Percentiles rank a stretch among this genome's conserved stretches.
Evolutionary conservation across 2,113 vertebrate species (phyloP).

Genomic region (Meleagris gallopavo): DNA sequence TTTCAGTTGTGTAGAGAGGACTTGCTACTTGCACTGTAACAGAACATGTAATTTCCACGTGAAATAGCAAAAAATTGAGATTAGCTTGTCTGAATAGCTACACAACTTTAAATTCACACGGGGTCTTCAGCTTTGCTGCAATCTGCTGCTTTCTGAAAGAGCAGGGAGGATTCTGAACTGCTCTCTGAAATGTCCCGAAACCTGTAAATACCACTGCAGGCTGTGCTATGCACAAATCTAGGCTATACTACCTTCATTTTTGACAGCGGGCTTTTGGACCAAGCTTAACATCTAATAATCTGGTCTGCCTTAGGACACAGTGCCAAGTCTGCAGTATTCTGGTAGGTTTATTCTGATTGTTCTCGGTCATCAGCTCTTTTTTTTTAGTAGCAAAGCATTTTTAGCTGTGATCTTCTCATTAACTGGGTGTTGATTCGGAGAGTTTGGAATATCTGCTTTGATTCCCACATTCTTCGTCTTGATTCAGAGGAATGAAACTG

Average conservation of each 20-base stretch:
- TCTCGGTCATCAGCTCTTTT: constrained; percentile 35
- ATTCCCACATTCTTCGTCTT: background rate
- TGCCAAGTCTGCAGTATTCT: constrained; percentile 20
- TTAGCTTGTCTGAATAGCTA: background rate
- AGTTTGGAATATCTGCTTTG: background rate
- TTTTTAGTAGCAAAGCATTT: constrained; percentile 50
- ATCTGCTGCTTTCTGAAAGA: background rate
- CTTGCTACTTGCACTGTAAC: background rate
- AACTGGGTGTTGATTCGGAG: constrained; percentile 41
- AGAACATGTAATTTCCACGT: background rate
- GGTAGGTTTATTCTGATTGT: constrained; percentile 47
- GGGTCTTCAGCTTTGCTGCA: background rate
- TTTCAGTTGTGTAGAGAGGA: accelerated
- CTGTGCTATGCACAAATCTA: background rate
- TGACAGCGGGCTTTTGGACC: background rate
- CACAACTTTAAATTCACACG: background rate
- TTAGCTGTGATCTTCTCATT: constrained; percentile 29
- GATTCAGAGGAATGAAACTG: background rate
- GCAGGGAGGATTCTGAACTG: background rate
- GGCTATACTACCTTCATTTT: background rate
- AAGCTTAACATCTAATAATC: background rate
- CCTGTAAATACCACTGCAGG: background rate
- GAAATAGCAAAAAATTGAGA: background rate
- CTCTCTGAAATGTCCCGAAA: background rate
- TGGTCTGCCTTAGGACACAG: constrained; percentile 26